phyloP scores from a whole-genome alignment of 2,113 vertebrate genomes.

The Ivindomyrus marchei region DNA sequence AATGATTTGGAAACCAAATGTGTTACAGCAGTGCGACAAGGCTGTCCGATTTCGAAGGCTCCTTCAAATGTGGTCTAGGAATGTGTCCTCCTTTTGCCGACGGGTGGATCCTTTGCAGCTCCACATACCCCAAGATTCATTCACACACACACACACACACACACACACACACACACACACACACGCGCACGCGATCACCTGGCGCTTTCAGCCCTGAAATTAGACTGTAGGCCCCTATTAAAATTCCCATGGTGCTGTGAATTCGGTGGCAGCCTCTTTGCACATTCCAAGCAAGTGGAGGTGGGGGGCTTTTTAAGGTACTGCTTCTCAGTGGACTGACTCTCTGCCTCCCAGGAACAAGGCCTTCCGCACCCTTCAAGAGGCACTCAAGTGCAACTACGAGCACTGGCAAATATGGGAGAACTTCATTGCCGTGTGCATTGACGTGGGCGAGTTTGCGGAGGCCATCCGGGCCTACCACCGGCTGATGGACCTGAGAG shows the following conservation, averaged over 20 bases:
- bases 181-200: not conserved
- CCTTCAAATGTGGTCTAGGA: not conserved
- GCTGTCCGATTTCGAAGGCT: not conserved
- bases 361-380: conserved; percentile 87
- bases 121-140: not conserved
- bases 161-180: too few species aligned
- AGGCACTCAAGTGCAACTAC: conserved; percentile 93
- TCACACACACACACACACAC: too few species aligned
- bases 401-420: conserved; percentile 99
- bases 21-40: not conserved
- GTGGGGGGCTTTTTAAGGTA: not conserved
- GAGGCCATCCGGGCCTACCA: conserved; percentile 92
- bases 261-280: conserved; percentile 28
- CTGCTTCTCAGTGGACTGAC: not conserved
- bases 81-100: not conserved
- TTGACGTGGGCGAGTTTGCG: conserved; percentile 82
- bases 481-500: conserved; percentile 83
- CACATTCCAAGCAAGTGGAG: not conserved
- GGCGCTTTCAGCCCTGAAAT: conserved; percentile 49
- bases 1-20: not conserved
- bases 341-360: conserved; percentile 62
- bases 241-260: conserved; percentile 38
- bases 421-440: conserved; percentile 84
- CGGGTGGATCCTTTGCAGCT: not conserved
- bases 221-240: conserved; percentile 41